phyloP scores from a whole-genome alignment of 2,888 invertebrate species.

The Colostygia pectinataria region DNA sequence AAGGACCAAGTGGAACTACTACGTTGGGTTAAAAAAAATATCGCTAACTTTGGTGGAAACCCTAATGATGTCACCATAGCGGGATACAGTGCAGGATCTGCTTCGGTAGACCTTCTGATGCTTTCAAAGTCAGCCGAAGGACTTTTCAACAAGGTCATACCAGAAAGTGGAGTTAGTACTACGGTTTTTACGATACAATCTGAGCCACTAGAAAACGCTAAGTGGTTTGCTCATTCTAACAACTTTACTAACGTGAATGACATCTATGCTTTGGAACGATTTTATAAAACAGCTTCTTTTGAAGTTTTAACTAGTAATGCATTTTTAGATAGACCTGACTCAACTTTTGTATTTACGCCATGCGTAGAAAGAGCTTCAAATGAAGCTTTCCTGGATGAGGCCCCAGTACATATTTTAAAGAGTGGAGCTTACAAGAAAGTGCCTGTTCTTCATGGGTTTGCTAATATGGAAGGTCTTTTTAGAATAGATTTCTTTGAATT shows the following conservation, averaged over 20 bases:
- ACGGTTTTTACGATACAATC: slow-evolving; percentile 46
- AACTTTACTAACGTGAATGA: slow-evolving; percentile 48
- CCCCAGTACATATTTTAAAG: slow-evolving; percentile 48
- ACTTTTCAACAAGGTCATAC: slow-evolving; percentile 55
- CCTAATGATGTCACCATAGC: slow-evolving; percentile 58
- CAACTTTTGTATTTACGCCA: slow-evolving; percentile 37
- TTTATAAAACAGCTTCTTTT: slow-evolving; percentile 47
- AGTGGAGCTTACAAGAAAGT: slow-evolving; percentile 42
- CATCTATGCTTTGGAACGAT: slow-evolving; percentile 49
- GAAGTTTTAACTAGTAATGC: slow-evolving; percentile 29
- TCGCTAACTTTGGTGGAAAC: slow-evolving; percentile 59
- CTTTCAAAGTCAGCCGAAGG: slow-evolving; percentile 52
- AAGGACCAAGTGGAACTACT: slow-evolving; percentile 62
- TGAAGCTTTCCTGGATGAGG: slow-evolving; percentile 45
- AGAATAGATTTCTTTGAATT: slow-evolving; percentile 41
- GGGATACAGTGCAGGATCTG: slow-evolving; percentile 53
- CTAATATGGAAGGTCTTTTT: slow-evolving; percentile 56
- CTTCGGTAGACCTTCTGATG: slow-evolving; percentile 53
- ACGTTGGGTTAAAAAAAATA: slow-evolving; percentile 57
- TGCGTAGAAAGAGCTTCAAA: slow-evolving; percentile 37
- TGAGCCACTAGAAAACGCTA: slow-evolving; percentile 53
- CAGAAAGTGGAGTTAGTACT: slow-evolving; percentile 52
- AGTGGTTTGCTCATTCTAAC: slow-evolving; percentile 45
- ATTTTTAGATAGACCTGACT: slow-evolving; percentile 22
- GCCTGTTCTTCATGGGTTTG: slow-evolving; percentile 53